These are phyloP conservation scores for Protophormia terraenovae DNA, from an alignment of 2,888 invertebrate species.

Conservation along the genomic window DNA sequence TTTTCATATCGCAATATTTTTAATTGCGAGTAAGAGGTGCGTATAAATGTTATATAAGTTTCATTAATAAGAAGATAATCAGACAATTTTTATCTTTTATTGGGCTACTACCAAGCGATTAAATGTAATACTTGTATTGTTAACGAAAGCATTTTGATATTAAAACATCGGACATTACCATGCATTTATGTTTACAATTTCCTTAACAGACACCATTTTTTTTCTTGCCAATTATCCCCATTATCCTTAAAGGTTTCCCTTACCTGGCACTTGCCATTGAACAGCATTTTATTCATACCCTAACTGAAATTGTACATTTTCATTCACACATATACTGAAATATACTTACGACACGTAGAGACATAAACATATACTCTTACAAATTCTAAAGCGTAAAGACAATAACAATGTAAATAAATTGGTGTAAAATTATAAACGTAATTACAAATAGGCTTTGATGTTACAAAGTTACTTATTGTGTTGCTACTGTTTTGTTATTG, in stretches of 20 bases:
- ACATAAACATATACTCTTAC: not conserved
- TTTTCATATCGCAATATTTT: no score
- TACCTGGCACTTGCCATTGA: not conserved
- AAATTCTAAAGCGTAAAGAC: constrained; percentile 11
- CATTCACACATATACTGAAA: not conserved
- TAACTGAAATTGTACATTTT: not conserved
- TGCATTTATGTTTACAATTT: no score
- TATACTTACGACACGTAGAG: not conserved
- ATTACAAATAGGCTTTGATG: constrained; percentile 63
- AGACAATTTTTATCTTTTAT: no score
- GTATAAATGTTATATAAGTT: no score
- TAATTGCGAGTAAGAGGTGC: no score
- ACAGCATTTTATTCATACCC: not conserved
- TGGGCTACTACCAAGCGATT: no score
- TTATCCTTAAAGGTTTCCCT: not conserved
- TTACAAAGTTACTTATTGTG: constrained; percentile 42
- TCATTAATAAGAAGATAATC: no score
- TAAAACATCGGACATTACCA: no score
- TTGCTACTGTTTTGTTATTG: not conserved
- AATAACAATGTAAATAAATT: constrained; percentile 59
- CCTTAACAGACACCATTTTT: no score
- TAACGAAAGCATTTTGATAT: no score
- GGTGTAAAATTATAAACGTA: constrained; percentile 62
- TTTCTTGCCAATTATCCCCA: no score
- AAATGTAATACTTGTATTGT: no score